Base-by-base conservation (phyloP, 2,113 vertebrate species). In the Chrysemys picta region DNA sequence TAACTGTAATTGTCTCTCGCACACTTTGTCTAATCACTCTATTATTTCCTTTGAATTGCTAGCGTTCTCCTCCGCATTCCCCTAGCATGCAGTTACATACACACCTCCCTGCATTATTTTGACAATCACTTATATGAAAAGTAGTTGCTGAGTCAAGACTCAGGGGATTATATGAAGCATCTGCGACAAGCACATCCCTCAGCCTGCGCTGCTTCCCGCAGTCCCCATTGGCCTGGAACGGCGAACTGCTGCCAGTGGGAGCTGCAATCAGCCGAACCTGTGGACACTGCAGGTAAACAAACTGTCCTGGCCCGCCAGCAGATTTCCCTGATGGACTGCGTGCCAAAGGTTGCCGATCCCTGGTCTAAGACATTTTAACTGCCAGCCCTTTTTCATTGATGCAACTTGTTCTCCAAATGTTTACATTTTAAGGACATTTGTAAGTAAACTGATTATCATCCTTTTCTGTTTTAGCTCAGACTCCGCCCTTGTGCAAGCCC, bases 31-130 rank as follows among this genome's bases (percentile, higher is more conserved):
- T 75, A 1, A 27, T 12, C 24, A 45, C 22, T 21, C 65, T 45
- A 0, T 76, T 0, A 0, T 0, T 52, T 84, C 17, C 54, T 92
- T 92, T 85, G 35, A 50, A 35, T 49, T 83, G 21, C 35, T 90
- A 81, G 1, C 0, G 82, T 90, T 85, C 9, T 56, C 94, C 21
- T 84, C 5, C 50, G 65, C 21, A 52, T 38, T 10, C 0, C 0
- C 1, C 2, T 25, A 56, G 10, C 4, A 82, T 8, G 3, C 10
- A 52, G 76, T 2, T 14, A 69, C 83, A 80, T 86, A 80, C 85
- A 91, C 5, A 16, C 5, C 59, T 89, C 5, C 1, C 1, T 59
- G 8, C 13, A 57, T 82, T 88, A 62, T 49, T 88, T 84, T 87
- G 17, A 6, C 19, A 80, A 10, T 1, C 22, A 6, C 49, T 84